Evolutionary conservation across 2,797 vertebrate genomes (phyloP).

Genomic region (Centropyge bicolor): DNA sequence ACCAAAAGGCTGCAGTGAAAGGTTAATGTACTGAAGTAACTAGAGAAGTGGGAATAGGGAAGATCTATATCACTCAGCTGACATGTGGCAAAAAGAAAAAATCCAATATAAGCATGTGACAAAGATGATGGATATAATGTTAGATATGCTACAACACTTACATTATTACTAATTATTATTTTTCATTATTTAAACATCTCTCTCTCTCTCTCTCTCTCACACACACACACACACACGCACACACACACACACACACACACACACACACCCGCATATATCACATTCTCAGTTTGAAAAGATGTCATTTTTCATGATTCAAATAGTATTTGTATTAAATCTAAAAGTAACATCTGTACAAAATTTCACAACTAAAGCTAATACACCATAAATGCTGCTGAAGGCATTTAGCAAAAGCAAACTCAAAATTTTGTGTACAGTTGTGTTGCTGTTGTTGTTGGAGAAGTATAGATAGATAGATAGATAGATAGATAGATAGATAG

Average conservation of each 20-base stretch:
- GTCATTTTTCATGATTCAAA: no score
- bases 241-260: no score
- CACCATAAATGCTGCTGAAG: not conserved
- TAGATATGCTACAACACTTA: not conserved
- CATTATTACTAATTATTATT: not conserved
- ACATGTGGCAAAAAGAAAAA: not conserved
- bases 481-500: no score
- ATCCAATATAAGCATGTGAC: not conserved
- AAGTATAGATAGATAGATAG: no score
- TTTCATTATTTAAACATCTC: not conserved
- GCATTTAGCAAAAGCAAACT: not conserved
- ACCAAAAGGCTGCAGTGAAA: not conserved
- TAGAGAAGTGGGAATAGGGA: conserved; percentile 3
- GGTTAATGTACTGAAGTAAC: not conserved
- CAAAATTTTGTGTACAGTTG: not conserved
- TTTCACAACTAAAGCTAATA: no score
- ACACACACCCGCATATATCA: not conserved
- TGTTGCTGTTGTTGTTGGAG: no score
- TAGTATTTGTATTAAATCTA: no score
- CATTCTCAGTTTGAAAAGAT: not conserved
- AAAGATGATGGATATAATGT: not conserved
- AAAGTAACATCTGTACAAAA: no score
- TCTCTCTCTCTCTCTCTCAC: no score
- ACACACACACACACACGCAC: not conserved
- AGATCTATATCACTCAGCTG: not conserved